Evolutionary conservation across 1,140 invertebrate species (phyloP).

Genomic region (Papilio glaucus): DNA sequence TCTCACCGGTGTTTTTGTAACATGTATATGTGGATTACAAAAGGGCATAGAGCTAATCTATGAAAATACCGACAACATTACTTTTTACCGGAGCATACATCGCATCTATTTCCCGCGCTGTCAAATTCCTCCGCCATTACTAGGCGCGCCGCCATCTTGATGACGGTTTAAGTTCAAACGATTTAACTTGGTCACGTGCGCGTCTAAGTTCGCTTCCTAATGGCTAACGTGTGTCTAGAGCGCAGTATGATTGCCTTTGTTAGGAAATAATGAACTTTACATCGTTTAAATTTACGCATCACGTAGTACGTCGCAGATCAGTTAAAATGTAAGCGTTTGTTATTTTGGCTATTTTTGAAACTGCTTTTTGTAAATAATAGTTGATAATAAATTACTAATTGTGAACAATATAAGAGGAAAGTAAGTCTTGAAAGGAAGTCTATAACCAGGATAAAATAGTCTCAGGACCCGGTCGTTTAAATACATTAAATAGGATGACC

Average conservation of each 20-base stretch:
- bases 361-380: neutral
- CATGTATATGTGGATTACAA: no score
- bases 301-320: neutral
- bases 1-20: no score
- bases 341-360: neutral
- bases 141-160: constrained; percentile 6
- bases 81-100: neutral
- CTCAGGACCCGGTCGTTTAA: no score
- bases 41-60: no score
- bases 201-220: neutral
- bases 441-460: no score
- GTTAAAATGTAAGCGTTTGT: neutral
- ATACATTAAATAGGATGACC: no score
- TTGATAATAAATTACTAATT: no score
- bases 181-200: constrained; percentile 9
- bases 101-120: constrained; percentile 9
- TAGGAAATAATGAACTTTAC: neutral
- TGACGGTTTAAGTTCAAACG: neutral
- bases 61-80: no score
- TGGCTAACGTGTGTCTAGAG: constrained; percentile 6
- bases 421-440: no score
- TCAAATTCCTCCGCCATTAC: constrained; percentile 18
- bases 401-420: no score
- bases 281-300: neutral
- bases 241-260: neutral